Conservation (phyloP, 2,797 vertebrate species). For the Lophius americanus region DNA sequence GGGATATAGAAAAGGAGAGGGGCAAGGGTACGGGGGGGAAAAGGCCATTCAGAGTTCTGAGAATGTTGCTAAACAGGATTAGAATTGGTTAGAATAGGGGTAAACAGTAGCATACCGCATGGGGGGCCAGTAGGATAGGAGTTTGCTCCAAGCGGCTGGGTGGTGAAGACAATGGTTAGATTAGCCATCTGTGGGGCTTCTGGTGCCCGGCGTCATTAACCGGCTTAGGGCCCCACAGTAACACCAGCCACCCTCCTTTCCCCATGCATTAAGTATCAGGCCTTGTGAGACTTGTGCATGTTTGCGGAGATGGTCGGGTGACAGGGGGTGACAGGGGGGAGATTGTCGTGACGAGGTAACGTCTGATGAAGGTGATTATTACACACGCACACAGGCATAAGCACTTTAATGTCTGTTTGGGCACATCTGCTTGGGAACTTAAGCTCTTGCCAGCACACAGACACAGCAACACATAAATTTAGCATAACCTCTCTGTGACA, state of each 20-base stretch:
- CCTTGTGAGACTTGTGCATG: conserved; percentile 49
- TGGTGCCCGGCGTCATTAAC: conserved; percentile 81
- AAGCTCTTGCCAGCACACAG: conserved; percentile 40
- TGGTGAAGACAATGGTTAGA: conserved; percentile 84
- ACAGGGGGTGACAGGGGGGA: background rate
- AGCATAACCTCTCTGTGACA: conserved; percentile 37
- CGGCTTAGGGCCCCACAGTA: conserved; percentile 79
- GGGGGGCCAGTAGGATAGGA: conserved; percentile 66
- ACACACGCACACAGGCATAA: conserved; percentile 45
- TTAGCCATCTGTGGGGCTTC: conserved; percentile 86
- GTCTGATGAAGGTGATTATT: conserved; percentile 57
- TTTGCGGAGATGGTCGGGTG: conserved; percentile 15
- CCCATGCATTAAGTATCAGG: conserved; percentile 61
- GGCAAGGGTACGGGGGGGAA: conserved; percentile 28
- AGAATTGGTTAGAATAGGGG: conserved; percentile 77
- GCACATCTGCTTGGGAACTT: conserved; percentile 59
- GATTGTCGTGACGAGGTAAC: conserved; percentile 47
- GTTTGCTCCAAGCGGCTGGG: conserved; percentile 67
- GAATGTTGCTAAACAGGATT: conserved; percentile 87
- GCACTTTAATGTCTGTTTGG: conserved; percentile 28
- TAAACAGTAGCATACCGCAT: conserved; percentile 80
- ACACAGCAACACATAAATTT: conserved; percentile 28
- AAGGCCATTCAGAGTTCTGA: conserved; percentile 77
- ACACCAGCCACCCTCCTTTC: conserved; percentile 58
- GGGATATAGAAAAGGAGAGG: conserved; percentile 21